phyloP scores from a whole-genome alignment of 2,113 vertebrate genomes.

The Lynx canadensis region DNA sequence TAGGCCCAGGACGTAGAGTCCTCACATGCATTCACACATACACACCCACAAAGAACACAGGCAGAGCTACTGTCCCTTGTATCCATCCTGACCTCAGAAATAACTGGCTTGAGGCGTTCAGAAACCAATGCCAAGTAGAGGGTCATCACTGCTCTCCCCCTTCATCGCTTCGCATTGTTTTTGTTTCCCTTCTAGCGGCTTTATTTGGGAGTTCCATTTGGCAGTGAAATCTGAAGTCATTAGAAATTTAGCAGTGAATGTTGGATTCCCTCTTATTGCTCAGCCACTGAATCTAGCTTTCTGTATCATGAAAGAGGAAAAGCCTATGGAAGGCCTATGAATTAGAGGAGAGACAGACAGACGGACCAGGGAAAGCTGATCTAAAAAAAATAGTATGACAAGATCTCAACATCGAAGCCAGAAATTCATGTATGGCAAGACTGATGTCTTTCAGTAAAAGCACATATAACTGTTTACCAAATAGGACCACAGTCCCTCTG shows the following conservation, averaged over 20 bases:
- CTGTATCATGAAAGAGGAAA: not conserved
- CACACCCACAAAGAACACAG: not conserved
- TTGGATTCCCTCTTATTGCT: not conserved
- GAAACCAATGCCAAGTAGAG: not conserved
- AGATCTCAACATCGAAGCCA: not conserved
- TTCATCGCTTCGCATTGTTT: no score
- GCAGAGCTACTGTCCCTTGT: not conserved
- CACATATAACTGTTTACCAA: constrained; percentile 42
- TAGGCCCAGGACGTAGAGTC: not conserved
- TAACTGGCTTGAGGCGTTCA: not conserved
- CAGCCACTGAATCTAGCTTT: not conserved
- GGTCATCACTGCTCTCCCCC: not conserved
- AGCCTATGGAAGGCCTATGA: not conserved
- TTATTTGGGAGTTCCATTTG: not conserved
- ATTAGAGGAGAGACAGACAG: not conserved
- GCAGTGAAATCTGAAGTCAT: not conserved
- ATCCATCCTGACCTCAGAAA: not conserved
- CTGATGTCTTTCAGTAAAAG: not conserved
- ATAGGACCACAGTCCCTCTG: not conserved
- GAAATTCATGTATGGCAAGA: constrained; percentile 14
- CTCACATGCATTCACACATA: not conserved
- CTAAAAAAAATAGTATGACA: not conserved
- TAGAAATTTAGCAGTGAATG: constrained; percentile 14
- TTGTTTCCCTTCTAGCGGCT: not conserved
- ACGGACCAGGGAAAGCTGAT: not conserved